Evolutionary conservation across 2,113 vertebrate species (phyloP), one percentile per base, ranked within the genome.

Genomic region (Tiliqua scincoides): DNA sequence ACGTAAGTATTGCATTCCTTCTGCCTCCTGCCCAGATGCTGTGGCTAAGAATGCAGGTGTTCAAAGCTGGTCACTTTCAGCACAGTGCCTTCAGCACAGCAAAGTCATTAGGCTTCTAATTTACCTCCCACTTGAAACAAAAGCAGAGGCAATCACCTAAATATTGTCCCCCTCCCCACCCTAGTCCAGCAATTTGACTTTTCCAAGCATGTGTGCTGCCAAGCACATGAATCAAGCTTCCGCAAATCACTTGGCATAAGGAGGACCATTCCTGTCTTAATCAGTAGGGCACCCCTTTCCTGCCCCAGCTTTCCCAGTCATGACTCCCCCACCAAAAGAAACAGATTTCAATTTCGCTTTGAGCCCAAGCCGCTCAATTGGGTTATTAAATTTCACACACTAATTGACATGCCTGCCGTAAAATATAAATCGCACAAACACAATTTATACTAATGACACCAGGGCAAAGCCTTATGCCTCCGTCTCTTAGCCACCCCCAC

Each of bases 341-440:
- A 80, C 86, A 94, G 89, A 91, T 94, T 94, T 93, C 93, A 95
- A 91, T 95, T 94, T 91, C 89, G 91, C 92, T 93, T 23, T 91
- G 80, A 90, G 93, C 0, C 0, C 93, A 88, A 89, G 93, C 88
- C 85, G 88, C 88, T 93, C 91, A 79, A 91, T 84, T 93, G 93
- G 90, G 91, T 95, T 94, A 95, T 95, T 95, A 94, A 93, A 94
- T 95, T 95, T 94, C 94, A 93, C 95, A 95, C 89, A 63, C 94
- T 95, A 95, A 95, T 95, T 94, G 95, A 92, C 92, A 93, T 0
- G 82, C 87, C 89, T 92, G 92, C 92, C 0, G 6, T 94, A 93
- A 94, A 94, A 91, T 82, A 92, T 70, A 94, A 92, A 94, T 93
- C 90, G 91, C 91, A 93, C 91, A 94, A 95, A 94, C 91, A 93